Base-by-base conservation (phyloP, 2,113 vertebrate genomes). In the Misgurnus anguillicaudatus region DNA sequence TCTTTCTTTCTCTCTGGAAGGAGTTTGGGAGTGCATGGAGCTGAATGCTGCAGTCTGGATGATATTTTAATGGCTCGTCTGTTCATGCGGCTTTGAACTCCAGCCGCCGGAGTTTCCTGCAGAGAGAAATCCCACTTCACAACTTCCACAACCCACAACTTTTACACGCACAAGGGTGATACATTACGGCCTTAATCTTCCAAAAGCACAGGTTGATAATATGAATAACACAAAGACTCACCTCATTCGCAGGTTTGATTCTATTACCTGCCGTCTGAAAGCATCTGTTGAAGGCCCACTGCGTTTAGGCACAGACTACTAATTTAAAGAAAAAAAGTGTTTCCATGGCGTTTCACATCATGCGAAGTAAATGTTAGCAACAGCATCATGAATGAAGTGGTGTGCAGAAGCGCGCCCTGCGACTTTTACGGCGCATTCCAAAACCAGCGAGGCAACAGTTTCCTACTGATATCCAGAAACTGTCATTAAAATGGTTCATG, bases 71-170 rank as follows among this genome's bases (percentile, higher is more conserved):
- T 96, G 95, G 94, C 93, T 96, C 93, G 93, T 93, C 93, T 94
- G 94, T 95, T 92, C 94, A 91, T 96, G 95, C 94, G 95, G 95
- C 96, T 97, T 97, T 98, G 96, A 97, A 97, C 96, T 95, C 93
- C 88, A 96, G 94, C 95, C 94, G 94, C 92, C 94, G 88, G 93
- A 93, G 94, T 94, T 95, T 96, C 96, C 96, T 95, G 96, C 95
- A 95, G 96, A 95, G 96, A 94, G 93, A 98, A 98, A 98, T 96
- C 96, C 96, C 96, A 96, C 96, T 97, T 96, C 94, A 97, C 96
- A 97, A 98, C 95, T 96, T 96, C 95, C 92, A 94, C 95, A 96
- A 93, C 94, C 94, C 95, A 95, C 96, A 95, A 95, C 90, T 94
- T 94, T 93, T 94, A 89, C 91, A 88, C 91, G 90, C 89, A 89